phyloP scores from a whole-genome alignment of 1,140 invertebrate genomes.

The Tetragonula clypearis region DNA sequence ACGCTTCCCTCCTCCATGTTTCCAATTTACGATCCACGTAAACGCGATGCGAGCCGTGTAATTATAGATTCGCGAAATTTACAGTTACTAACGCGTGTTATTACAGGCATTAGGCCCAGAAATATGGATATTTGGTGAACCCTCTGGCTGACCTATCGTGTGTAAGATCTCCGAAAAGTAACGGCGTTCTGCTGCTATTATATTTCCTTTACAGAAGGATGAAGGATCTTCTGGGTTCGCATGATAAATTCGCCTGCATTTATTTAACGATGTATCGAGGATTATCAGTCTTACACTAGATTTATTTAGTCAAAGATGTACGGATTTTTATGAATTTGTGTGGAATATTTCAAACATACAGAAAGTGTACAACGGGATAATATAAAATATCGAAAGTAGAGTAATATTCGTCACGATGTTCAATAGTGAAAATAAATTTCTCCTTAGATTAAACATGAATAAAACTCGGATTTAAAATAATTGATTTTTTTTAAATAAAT shows the following conservation, averaged over 20 bases:
- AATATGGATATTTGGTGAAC: slow-evolving; percentile 11
- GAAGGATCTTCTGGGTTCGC: not conserved
- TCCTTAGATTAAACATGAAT: too few relatives aligned
- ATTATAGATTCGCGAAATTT: slow-evolving; percentile 50
- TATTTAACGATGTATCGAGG: not conserved
- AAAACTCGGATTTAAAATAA: too few relatives aligned
- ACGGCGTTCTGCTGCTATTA: slow-evolving; percentile 4
- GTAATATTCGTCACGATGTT: too few relatives aligned
- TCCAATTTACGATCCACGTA: slow-evolving; percentile 67
- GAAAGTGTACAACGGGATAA: too few relatives aligned
- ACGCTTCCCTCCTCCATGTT: slow-evolving; percentile 34
- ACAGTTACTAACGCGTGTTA: slow-evolving; percentile 33
- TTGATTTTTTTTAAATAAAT: too few relatives aligned
- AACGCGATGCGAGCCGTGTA: slow-evolving; percentile 39
- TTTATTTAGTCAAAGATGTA: too few relatives aligned
- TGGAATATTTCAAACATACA: too few relatives aligned
- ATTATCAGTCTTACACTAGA: too few relatives aligned
- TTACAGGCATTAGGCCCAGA: slow-evolving; percentile 15
- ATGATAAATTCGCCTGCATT: not conserved
- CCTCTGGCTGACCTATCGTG: not conserved
- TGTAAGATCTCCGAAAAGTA: slow-evolving; percentile 25
- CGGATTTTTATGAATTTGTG: too few relatives aligned
- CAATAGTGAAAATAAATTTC: too few relatives aligned
- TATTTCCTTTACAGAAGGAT: not conserved
- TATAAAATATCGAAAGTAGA: too few relatives aligned